Evolutionary conservation across 2,113 vertebrate species (phyloP), one percentile per base, ranked within the genome.

Genomic region (Aepyceros melampus): DNA sequence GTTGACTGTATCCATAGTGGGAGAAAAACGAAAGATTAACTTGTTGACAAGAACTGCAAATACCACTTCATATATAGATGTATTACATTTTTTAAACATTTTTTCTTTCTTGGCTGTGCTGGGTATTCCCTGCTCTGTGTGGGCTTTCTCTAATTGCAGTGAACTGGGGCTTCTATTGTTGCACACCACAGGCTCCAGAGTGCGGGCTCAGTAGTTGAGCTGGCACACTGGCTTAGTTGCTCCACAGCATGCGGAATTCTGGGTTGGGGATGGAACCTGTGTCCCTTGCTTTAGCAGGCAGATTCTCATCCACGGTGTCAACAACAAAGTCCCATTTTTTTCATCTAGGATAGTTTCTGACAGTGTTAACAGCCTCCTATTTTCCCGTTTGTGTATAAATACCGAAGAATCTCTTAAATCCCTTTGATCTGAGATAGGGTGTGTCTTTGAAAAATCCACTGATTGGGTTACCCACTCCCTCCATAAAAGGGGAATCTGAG

Each of bases 201-300:
- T 3, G 21, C 0, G 9, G 67, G 36, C 21, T 76, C 36, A 27
- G 6, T 43, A 43, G 36, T 27, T 76, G 71, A 71, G 67, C 19
- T 71, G 71, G 36, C 11, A 27, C 71, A 76, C 36, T 14, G 36
- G 36, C 36, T 43, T 31, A 43, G 36, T 8, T 43, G 36, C 71
- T 43, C 25, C 36, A 7, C 36, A 43, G 36, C 36, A 43, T 3
- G 21, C 1, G 0, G 40, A 25, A 76, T 76, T 2, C 58, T 0
- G 5, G 58, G 31, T 29, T 7, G 23, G 71, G 71, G 36, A 76
- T 43, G 0, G 12, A 43, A 76, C 3, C 6, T 40, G 36, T 25
- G 71, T 43, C 6, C 71, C 71, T 76, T 43, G 21, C 71, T 40
- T 40, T 43, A 71, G 23, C 36, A 76, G 23, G 21, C 21, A 43